Conservation (phyloP, 2,113 vertebrate species). For the Merops nubicus region DNA sequence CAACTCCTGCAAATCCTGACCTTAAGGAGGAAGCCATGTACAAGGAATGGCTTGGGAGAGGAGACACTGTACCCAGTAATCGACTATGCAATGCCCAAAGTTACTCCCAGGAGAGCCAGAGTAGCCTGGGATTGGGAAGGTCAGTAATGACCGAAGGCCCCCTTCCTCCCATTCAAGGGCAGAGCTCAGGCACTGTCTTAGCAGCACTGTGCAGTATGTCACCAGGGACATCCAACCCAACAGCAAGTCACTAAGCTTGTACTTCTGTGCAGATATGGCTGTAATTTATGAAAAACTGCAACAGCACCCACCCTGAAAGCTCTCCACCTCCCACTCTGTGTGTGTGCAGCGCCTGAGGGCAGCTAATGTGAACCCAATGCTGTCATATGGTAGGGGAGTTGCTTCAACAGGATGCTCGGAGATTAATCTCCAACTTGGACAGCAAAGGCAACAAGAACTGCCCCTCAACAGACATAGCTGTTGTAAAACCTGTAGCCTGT, state of each 20-base stretch:
- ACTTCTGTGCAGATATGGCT: neutral
- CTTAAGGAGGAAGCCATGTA: neutral
- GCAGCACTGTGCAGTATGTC: neutral
- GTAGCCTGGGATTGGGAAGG: neutral
- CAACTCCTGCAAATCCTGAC: neutral
- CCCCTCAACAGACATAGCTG: neutral
- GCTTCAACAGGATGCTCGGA: neutral
- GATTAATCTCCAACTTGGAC: neutral
- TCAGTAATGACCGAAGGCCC: neutral
- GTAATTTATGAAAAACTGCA: neutral
- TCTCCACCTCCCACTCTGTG: neutral
- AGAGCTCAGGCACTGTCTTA: neutral
- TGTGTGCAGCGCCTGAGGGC: neutral
- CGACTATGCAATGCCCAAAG: neutral
- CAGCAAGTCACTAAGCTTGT: too few relatives aligned
- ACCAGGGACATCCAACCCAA: neutral
- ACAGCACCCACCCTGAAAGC: neutral
- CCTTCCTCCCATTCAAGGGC: neutral
- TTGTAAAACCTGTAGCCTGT: neutral
- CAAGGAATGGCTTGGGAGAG: neutral
- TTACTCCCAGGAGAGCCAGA: neutral
- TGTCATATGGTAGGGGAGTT: neutral
- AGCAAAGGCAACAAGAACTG: neutral
- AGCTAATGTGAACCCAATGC: neutral
- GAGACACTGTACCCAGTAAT: neutral